Evolutionary conservation across 2,888 invertebrate species (phyloP), one percentile per base, ranked within the genome.

Genomic region (Leucophora obtusa): DNA sequence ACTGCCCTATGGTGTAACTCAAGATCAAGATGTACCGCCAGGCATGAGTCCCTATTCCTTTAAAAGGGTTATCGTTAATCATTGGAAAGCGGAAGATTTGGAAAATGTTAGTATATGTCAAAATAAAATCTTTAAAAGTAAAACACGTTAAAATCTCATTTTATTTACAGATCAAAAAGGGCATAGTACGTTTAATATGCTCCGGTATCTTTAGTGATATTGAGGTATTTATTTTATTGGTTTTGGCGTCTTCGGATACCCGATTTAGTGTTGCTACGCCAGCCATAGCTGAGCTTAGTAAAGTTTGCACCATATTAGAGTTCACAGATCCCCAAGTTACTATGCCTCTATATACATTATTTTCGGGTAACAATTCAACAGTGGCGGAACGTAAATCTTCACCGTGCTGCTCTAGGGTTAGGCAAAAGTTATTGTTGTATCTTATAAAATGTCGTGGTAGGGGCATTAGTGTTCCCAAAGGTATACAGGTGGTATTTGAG

Each of bases 401-500:
- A 1, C 94, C 97, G 2, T 96, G 96, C 1, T 95, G 95, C 87
- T 95, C 96, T 0, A 93, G 97, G 83, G 94, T 97, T 63, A 93
- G 97, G 38, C 92, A 97, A 78, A 97, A 97, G 90, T 90, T 98
- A 43, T 92, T 98, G 82, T 95, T 96, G 80, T 95, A 96, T 91
- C 91, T 98, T 70, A 93, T 96, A 83, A 94, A 93, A 85, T 93
- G 94, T 5, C 93, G 93, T 0, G 94, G 94, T 53, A 91, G 92
- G 11, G 95, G 93, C 2, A 94, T 95, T 73, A 92, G 94, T 87
- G 93, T 95, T 78, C 96, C 96, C 8, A 94, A 94, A 68, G 95
- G 95, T 83, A 95, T 97, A 75, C 96, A 96, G 94, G 95, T 96
- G 50, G 94, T 97, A 68, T 97, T 97, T 90, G 96, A 97, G 84